Conservation (phyloP, 2,888 invertebrate genomes). For the Pimpla rufipes region DNA sequence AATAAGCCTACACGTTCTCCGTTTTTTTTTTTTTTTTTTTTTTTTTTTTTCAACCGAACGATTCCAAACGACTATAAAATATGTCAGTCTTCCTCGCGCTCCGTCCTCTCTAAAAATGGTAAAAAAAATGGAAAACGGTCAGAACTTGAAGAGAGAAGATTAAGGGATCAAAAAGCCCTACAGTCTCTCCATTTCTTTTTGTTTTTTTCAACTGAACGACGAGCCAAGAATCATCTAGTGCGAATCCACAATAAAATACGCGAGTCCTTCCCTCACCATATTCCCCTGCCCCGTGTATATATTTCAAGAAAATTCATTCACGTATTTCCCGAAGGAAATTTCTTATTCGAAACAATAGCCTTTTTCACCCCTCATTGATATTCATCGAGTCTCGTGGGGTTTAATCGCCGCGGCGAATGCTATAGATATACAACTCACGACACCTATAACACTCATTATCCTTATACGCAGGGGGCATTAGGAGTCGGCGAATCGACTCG, state of each 20-base stretch:
- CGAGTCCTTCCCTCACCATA: background rate
- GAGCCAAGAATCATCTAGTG: background rate
- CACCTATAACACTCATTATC: constrained; percentile 33
- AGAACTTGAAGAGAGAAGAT: background rate
- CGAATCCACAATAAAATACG: constrained; percentile 11
- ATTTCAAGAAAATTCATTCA: background rate
- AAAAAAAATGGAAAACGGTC: background rate
- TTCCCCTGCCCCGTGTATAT: no score
- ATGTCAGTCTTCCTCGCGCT: no score
- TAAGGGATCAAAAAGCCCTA: background rate
- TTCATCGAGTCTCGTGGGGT: constrained; percentile 9
- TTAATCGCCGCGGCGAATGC: background rate
- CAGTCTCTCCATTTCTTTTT: background rate
- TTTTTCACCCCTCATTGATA: background rate
- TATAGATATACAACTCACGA: background rate
- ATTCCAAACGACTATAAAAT: background rate
- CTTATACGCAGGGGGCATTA: constrained; percentile 30
- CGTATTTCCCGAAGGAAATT: constrained; percentile 5
- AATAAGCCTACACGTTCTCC: background rate
- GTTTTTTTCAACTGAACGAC: background rate
- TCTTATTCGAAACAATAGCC: background rate
- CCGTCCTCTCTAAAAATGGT: no score
- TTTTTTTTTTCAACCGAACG: background rate
- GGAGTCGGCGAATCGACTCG: constrained; percentile 39
- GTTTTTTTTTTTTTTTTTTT: no score